Conservation (phyloP, 2,797 vertebrate species). For the Bothrops alternatus region DNA sequence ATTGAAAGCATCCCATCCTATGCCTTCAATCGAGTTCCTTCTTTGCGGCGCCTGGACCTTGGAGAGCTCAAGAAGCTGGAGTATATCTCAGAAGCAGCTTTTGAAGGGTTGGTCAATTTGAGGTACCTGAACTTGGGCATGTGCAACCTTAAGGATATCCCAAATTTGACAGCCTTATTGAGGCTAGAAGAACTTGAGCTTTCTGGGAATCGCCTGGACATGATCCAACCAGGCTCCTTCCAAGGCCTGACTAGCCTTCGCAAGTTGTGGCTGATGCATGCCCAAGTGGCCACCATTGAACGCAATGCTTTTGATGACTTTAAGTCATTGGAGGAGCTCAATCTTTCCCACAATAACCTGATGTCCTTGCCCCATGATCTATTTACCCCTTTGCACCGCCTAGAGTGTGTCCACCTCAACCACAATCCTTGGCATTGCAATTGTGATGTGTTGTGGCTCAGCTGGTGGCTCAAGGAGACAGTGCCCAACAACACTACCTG, state of each 20-base stretch:
- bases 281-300: slow-evolving; percentile 90
- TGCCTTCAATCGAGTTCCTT: slow-evolving; percentile 94
- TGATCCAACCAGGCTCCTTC: slow-evolving; percentile 89
- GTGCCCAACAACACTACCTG: slow-evolving; percentile 96
- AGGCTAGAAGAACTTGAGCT: slow-evolving; percentile 90
- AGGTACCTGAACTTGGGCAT: slow-evolving; percentile 94
- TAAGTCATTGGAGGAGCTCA: slow-evolving; percentile 91
- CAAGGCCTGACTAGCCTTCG: slow-evolving; percentile 87
- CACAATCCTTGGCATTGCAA: slow-evolving; percentile 98
- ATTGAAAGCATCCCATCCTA: slow-evolving; percentile 94
- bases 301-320: slow-evolving; percentile 95
- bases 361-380: slow-evolving; percentile 94
- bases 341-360: slow-evolving; percentile 92
- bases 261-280: slow-evolving; percentile 96
- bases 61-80: slow-evolving; percentile 93
- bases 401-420: slow-evolving; percentile 93
- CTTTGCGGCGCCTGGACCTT: slow-evolving; percentile 87
- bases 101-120: slow-evolving; percentile 90
- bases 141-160: slow-evolving; percentile 97
- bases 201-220: slow-evolving; percentile 87
- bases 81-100: slow-evolving; percentile 94
- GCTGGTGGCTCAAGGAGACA: slow-evolving; percentile 95
- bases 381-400: slow-evolving; percentile 89
- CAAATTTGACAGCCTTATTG: slow-evolving; percentile 87
- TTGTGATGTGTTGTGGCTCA: slow-evolving; percentile 93